Percentiles rank a stretch among this genome's conserved stretches.
Conservation (phyloP, 2,797 vertebrate species). For the Argyrosomus regius region DNA sequence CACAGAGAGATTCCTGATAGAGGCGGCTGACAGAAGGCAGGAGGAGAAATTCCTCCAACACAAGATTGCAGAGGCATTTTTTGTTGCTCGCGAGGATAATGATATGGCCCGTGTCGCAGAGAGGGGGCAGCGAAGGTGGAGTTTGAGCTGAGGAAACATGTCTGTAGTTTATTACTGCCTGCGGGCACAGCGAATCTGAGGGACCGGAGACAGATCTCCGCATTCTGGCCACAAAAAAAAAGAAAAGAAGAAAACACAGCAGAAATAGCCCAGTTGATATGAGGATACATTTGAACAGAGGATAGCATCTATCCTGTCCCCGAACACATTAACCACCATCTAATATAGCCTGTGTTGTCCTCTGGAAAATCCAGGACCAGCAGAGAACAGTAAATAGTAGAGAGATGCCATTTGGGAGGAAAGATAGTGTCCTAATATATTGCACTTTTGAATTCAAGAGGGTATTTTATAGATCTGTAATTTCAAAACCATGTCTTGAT, state of each 20-base stretch:
- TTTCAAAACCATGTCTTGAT: constrained; percentile 26
- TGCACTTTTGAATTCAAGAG: constrained; percentile 33
- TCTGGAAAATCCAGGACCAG: constrained; percentile 27
- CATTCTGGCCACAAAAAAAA: constrained; percentile 34
- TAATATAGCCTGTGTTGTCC: constrained; percentile 49
- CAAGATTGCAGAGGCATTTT: constrained; percentile 65
- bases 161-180: constrained; percentile 76
- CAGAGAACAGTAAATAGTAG: constrained; percentile 39
- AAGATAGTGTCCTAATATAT: constrained; percentile 5
- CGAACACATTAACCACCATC: constrained; percentile 42
- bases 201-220: constrained; percentile 58
- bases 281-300: constrained; percentile 53
- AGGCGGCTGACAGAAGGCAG: constrained; percentile 39
- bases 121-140: constrained; percentile 69
- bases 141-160: constrained; percentile 66
- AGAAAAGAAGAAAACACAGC: constrained; percentile 42
- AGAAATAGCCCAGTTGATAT: constrained; percentile 58
- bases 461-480: constrained; percentile 14
- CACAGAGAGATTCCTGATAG: constrained; percentile 32
- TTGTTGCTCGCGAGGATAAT: constrained; percentile 70
- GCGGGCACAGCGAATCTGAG: constrained; percentile 59
- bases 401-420: constrained; percentile 8
- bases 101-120: constrained; percentile 68
- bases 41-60: constrained; percentile 44
- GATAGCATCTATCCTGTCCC: constrained; percentile 52